Evolutionary conservation across 2,113 vertebrate species (phyloP).

Genomic region (Lophotis ruficrista): DNA sequence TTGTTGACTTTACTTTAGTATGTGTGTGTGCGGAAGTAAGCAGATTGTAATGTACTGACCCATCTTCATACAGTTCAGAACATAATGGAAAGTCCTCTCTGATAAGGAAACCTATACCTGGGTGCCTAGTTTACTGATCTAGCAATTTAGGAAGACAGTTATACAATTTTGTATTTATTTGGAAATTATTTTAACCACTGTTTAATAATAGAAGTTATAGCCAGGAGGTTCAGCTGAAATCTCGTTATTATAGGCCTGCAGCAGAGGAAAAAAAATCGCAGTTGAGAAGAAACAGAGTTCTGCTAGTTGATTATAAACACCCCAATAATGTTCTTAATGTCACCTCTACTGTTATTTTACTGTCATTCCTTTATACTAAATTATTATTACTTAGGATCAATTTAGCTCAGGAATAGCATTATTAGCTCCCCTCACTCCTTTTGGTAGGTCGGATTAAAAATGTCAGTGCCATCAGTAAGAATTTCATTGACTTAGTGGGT

Average conservation of each 20-base stretch:
- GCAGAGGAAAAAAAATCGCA: not conserved
- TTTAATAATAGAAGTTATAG: not conserved
- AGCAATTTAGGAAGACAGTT: not conserved
- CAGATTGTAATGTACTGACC: not conserved
- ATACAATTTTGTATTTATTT: not conserved
- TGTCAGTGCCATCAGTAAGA: not conserved
- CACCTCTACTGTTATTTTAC: not conserved
- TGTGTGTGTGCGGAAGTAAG: rapidly evolving
- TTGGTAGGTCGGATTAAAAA: not conserved
- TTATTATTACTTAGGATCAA: not conserved
- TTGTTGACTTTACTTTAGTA: not conserved
- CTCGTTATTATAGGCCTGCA: not conserved
- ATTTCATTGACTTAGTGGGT: not conserved
- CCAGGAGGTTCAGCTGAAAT: not conserved
- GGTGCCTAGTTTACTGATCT: not conserved
- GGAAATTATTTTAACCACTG: not conserved
- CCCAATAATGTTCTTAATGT: not conserved
- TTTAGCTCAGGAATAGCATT: not conserved
- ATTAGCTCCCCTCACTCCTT: not conserved
- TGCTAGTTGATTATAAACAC: not conserved
- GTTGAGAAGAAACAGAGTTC: not conserved
- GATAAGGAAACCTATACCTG: not conserved
- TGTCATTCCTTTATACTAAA: not conserved
- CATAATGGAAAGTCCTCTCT: not conserved
- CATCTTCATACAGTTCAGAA: not conserved